Evolutionary conservation across 2,888 invertebrate genomes (phyloP).

Genomic region (Hoplodrina ambigua): DNA sequence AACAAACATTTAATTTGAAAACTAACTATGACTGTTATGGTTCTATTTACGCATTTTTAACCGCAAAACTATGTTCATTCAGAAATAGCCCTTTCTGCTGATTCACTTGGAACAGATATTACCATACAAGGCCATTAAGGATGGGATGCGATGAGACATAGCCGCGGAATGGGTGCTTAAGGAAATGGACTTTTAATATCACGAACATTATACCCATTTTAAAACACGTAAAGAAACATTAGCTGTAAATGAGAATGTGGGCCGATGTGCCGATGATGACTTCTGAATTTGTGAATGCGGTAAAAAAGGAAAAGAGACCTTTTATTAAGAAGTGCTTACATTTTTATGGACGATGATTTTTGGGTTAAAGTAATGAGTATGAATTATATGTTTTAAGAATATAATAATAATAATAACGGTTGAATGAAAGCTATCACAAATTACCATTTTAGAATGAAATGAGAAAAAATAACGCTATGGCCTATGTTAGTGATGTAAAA

Average conservation of each 20-base stretch:
- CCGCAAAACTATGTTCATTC: conserved; percentile 53
- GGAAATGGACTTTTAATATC: conserved; percentile 73
- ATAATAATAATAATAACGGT: conserved; percentile 10
- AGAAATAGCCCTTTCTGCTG: conserved; percentile 51
- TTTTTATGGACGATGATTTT: conserved; percentile 34
- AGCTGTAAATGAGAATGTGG: conserved; percentile 55
- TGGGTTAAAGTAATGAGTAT: conserved; percentile 21
- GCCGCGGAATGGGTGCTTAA: conserved; percentile 66
- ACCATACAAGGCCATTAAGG: conserved; percentile 67
- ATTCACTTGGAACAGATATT: conserved; percentile 62
- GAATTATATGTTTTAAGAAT: conserved; percentile 15
- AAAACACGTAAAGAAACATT: conserved; percentile 57
- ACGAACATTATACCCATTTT: conserved; percentile 56
- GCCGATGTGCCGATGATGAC: conserved; percentile 45
- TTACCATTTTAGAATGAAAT: not conserved
- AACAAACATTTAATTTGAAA: conserved; percentile 32
- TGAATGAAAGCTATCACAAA: not conserved
- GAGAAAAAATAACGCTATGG: not conserved
- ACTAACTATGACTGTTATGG: conserved; percentile 37
- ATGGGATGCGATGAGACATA: conserved; percentile 64
- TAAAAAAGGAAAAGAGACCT: conserved; percentile 28
- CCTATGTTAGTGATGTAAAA: not conserved
- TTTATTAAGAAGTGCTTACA: conserved; percentile 40
- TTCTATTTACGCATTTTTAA: conserved; percentile 41
- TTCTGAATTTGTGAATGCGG: conserved; percentile 48